phyloP scores from a whole-genome alignment of 1,140 invertebrate species.

The Eueides isabella region DNA sequence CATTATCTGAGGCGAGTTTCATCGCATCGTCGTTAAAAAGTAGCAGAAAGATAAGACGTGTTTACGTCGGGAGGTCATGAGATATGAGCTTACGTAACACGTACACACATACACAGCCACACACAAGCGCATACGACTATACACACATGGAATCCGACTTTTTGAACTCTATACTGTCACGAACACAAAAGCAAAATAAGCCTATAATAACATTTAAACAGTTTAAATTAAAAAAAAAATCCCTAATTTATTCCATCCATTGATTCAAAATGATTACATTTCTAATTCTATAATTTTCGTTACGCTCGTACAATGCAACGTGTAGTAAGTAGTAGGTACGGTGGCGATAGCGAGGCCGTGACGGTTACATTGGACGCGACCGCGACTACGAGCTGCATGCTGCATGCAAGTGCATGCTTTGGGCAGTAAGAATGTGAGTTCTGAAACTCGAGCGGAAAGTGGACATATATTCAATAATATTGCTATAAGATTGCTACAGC shows the following conservation, averaged over 20 bases:
- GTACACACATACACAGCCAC: constrained; percentile 2
- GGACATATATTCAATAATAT: too few relatives aligned
- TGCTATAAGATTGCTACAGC: too few relatives aligned
- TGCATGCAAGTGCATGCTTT: not conserved
- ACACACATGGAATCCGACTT: not conserved
- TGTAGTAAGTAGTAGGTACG: too few relatives aligned
- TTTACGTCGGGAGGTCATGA: constrained; percentile 29
- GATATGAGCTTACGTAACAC: constrained; percentile 34
- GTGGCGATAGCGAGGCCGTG: not conserved
- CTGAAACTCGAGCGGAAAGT: too few relatives aligned
- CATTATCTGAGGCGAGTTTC: constrained; percentile 27
- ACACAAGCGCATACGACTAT: not conserved
- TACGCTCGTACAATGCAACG: not conserved
- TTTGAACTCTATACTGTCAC: not conserved
- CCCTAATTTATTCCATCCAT: too few relatives aligned
- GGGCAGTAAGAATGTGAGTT: too few relatives aligned
- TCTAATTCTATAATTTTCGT: not conserved
- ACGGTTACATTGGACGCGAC: too few relatives aligned
- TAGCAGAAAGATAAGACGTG: constrained; percentile 27
- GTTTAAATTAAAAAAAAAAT: too few relatives aligned
- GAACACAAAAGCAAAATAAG: not conserved
- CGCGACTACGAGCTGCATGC: not conserved
- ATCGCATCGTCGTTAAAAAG: constrained; percentile 34
- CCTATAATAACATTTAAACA: too few relatives aligned
- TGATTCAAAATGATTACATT: too few relatives aligned